These are phyloP conservation scores for Zhuqinia jingwanae DNA, from an alignment of 2,888 invertebrate species.

Conservation along the genomic window DNA sequence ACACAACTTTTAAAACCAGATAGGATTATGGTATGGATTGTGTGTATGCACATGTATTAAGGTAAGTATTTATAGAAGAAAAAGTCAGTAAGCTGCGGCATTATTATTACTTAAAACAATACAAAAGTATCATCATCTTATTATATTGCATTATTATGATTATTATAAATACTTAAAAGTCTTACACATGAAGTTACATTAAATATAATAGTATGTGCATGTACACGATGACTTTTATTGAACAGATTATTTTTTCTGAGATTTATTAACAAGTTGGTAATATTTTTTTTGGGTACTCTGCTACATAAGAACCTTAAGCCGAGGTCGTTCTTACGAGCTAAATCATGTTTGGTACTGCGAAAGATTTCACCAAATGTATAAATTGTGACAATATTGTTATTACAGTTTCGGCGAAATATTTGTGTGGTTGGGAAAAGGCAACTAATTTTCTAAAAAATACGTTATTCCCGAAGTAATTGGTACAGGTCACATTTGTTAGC, in stretches of 20 bases:
- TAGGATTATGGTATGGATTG: not conserved
- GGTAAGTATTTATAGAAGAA: conserved; percentile 21
- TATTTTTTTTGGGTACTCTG: too few species aligned
- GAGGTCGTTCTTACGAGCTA: too few species aligned
- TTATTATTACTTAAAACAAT: conserved; percentile 52
- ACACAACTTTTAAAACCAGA: not conserved
- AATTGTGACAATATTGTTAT: too few species aligned
- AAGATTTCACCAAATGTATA: too few species aligned
- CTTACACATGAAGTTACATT: conserved; percentile 47
- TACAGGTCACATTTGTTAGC: too few species aligned
- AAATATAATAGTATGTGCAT: conserved; percentile 47
- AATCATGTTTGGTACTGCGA: too few species aligned
- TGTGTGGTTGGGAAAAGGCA: too few species aligned
- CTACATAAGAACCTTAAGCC: too few species aligned
- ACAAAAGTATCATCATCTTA: conserved; percentile 59
- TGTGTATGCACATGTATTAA: not conserved
- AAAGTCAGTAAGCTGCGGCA: conserved; percentile 51
- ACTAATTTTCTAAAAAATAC: too few species aligned
- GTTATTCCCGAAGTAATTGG: too few species aligned
- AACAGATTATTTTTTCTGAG: not conserved
- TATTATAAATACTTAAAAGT: conserved; percentile 56
- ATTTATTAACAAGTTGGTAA: too few species aligned
- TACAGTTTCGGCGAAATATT: too few species aligned
- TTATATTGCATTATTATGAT: conserved; percentile 56
- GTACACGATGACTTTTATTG: not conserved